phyloP scores from a whole-genome alignment of 1,140 invertebrate genomes.

The Ylistrum balloti region DNA sequence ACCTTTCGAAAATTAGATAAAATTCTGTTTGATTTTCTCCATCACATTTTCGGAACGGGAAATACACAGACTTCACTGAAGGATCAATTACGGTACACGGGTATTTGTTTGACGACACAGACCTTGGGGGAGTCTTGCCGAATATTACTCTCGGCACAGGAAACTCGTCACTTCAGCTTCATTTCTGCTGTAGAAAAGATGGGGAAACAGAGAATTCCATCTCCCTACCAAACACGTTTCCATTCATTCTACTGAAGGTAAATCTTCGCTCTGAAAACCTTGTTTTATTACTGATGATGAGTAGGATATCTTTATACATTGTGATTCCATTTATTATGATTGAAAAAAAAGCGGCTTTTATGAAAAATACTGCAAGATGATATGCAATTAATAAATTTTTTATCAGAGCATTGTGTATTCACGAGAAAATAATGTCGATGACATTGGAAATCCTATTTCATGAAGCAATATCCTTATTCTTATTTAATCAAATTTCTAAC shows the following conservation, averaged over 20 bases:
- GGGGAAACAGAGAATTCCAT: neutral
- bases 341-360: too few relatives aligned
- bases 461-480: neutral
- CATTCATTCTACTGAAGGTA: neutral
- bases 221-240: neutral
- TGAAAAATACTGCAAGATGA: too few relatives aligned
- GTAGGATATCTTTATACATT: too few relatives aligned
- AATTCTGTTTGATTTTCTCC: too few relatives aligned
- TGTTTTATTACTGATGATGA: too few relatives aligned
- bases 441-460: neutral
- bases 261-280: too few relatives aligned
- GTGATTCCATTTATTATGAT: too few relatives aligned
- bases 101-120: neutral
- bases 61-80: neutral
- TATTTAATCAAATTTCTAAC: too few relatives aligned
- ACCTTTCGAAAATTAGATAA: too few relatives aligned
- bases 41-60: too few relatives aligned
- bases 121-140: neutral
- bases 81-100: neutral
- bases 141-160: neutral
- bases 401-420: too few relatives aligned
- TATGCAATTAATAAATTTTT: too few relatives aligned
- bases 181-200: neutral
- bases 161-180: neutral
- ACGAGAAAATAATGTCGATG: neutral